Evolutionary conservation across 1,140 invertebrate genomes (phyloP), one percentile per base, ranked within the genome.

Genomic region (Hermetia illucens): DNA sequence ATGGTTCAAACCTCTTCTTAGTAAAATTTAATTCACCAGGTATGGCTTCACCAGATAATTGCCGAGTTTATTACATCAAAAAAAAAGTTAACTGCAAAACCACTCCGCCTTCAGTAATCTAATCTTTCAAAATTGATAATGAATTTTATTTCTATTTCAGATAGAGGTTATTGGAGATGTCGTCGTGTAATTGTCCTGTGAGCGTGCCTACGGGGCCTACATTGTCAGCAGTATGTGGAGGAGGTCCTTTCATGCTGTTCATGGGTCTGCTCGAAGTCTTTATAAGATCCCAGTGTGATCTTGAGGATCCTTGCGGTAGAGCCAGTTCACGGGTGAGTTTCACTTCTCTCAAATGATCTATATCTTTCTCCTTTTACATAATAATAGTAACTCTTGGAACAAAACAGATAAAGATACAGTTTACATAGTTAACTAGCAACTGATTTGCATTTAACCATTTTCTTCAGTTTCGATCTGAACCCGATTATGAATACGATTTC

Each of bases 201-300:
- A 71, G 72, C 36, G 70, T 76, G 48, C 74, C 79, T 46, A 57
- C 63, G 5, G 82, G 82, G 4, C 82, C 82, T 4, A 84, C 81
- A 13, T 62, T 87, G 46, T 81, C 82, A 5, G 74, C 76, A 31
- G 82, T 80, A 18, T 87, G 82, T 55, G 82, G 82, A 2, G 82
- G 82, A 15, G 72, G 77, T 29, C 74, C 77, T 13, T 86, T 82
- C 50, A 85, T 86, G 82, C 71, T 86, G 6, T 87, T 86, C 56
- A 87, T 87, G 82, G 82, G 82, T 4, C 68, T 87, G 0, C 67
- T 86, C 13, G 82, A 86, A 50, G 82, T 85, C 0, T 86, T 87
- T 52, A 65, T 87, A 20, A 64, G 81, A 8, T 83, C 80, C 27
- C 82, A 86, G 49, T 86, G 82, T 52, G 82, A 87, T 47, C 64